Percentiles rank a stretch among this genome's conserved stretches.
phyloP scores from a whole-genome alignment of 2,797 vertebrate species.

The Diglossa cyanea region DNA sequence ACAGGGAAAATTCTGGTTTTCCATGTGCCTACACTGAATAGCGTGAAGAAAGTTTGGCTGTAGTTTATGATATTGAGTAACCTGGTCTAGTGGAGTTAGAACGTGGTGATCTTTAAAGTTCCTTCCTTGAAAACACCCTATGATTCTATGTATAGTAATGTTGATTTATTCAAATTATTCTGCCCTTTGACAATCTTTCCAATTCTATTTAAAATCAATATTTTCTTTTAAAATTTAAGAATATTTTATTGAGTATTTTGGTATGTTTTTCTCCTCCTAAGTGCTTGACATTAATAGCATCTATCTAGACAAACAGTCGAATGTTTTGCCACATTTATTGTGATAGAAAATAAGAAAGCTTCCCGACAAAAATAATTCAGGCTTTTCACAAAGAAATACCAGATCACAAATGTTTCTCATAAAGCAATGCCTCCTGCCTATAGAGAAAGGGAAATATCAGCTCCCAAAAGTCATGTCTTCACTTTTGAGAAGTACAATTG shows the following conservation, averaged over 20 bases:
- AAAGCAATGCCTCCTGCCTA: neutral
- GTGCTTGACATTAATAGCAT: neutral
- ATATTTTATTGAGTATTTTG: neutral
- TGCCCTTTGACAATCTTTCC: neutral
- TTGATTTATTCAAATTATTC: neutral
- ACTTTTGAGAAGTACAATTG: conserved; percentile 7
- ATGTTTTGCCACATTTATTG: neutral
- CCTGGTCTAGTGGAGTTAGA: neutral
- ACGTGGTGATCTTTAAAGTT: fast-evolving
- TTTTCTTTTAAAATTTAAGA: neutral
- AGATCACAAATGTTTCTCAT: neutral
- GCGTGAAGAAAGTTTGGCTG: neutral
- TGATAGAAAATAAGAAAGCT: neutral
- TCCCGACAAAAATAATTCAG: neutral
- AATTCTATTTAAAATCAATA: neutral
- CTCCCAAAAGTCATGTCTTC: conserved; percentile 8
- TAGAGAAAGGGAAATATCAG: conserved; percentile 28
- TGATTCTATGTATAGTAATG: too few species aligned
- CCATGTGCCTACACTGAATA: neutral
- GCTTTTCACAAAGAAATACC: neutral
- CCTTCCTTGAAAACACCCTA: neutral
- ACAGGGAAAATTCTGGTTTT: neutral
- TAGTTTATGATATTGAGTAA: neutral
- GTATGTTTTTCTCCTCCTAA: neutral
- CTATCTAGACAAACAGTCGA: neutral